These are phyloP conservation scores for Neocrepidodera transversa DNA, from an alignment of 2,888 invertebrate species.

Conservation along the genomic window DNA sequence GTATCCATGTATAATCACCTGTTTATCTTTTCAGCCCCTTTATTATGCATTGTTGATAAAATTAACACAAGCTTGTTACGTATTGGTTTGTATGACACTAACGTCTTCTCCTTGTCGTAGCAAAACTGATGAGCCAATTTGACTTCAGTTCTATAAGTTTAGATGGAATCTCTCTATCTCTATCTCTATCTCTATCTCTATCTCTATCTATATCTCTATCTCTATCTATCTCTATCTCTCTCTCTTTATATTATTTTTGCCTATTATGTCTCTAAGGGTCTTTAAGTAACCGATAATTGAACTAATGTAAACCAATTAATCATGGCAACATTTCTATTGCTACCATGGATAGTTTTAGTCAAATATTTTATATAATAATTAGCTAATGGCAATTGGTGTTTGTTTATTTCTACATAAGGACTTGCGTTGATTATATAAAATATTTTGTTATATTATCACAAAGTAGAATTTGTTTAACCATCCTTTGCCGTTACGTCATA, in stretches of 20 bases:
- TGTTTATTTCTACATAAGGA: not conserved
- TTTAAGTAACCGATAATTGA: slow-evolving; percentile 38
- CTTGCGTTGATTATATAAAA: too few species aligned
- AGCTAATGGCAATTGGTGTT: slow-evolving; percentile 5
- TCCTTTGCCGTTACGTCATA: too few species aligned
- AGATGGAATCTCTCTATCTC: slow-evolving; percentile 21
- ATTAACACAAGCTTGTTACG: not conserved
- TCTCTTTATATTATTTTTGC: slow-evolving; percentile 44
- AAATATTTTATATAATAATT: not conserved
- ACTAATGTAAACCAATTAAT: slow-evolving; percentile 44
- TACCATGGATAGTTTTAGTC: not conserved
- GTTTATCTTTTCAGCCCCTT: not conserved
- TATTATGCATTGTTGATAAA: not conserved
- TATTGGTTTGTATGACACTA: too few species aligned
- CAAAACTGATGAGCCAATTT: slow-evolving; percentile 29
- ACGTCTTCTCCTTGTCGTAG: slow-evolving; percentile 38
- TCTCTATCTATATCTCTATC: too few species aligned
- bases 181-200: too few species aligned
- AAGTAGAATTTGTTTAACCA: too few species aligned
- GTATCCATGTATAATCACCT: not conserved
- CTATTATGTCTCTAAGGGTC: slow-evolving; percentile 32
- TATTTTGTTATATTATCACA: too few species aligned
- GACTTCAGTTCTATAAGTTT: slow-evolving; percentile 12
- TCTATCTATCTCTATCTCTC: too few species aligned
- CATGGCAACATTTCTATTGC: slow-evolving; percentile 11